A percentile compares a stretch with the other conserved stretches of the same genome.
Conservation (phyloP, 2,888 invertebrate genomes). For the Chloroclysta siterata region DNA sequence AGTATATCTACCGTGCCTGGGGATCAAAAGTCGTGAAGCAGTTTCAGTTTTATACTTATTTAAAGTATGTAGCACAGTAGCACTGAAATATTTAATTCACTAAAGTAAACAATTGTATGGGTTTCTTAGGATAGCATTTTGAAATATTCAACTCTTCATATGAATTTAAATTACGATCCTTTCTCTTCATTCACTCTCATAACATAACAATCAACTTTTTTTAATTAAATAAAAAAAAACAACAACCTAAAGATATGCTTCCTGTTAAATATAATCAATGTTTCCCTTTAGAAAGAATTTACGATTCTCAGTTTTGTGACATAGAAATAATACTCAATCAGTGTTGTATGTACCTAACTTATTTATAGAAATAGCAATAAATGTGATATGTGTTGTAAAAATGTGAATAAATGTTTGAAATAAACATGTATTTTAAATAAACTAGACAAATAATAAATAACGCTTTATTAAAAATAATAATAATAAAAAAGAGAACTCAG, state of each 20-base stretch:
- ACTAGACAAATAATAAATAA: constrained; percentile 25
- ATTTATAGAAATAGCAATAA: constrained; percentile 32
- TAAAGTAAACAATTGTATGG: too few relatives aligned
- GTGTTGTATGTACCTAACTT: constrained; percentile 17
- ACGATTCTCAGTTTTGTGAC: constrained; percentile 25
- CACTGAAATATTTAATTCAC: too few relatives aligned
- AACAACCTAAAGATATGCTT: constrained; percentile 10
- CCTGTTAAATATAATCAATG: constrained; percentile 8
- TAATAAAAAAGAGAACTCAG: background rate
- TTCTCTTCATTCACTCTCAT: too few relatives aligned
- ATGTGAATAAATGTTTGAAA: constrained; percentile 39
- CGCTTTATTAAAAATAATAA: constrained; percentile 25
- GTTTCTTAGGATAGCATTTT: too few relatives aligned
- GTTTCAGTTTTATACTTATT: too few relatives aligned
- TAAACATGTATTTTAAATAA: constrained; percentile 5
- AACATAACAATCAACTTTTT: too few relatives aligned
- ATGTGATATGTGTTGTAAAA: constrained; percentile 37
- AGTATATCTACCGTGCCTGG: too few relatives aligned
- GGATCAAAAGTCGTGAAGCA: too few relatives aligned
- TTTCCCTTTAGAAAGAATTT: constrained; percentile 23
- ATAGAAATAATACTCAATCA: constrained; percentile 26
- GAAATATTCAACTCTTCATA: too few relatives aligned
- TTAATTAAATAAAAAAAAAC: background rate
- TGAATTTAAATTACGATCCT: too few relatives aligned
- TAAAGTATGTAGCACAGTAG: too few relatives aligned